A percentile compares a stretch with the other conserved stretches of the same genome.
phyloP scores from a whole-genome alignment of 2,113 vertebrate genomes.

The Zootoca vivipara region DNA sequence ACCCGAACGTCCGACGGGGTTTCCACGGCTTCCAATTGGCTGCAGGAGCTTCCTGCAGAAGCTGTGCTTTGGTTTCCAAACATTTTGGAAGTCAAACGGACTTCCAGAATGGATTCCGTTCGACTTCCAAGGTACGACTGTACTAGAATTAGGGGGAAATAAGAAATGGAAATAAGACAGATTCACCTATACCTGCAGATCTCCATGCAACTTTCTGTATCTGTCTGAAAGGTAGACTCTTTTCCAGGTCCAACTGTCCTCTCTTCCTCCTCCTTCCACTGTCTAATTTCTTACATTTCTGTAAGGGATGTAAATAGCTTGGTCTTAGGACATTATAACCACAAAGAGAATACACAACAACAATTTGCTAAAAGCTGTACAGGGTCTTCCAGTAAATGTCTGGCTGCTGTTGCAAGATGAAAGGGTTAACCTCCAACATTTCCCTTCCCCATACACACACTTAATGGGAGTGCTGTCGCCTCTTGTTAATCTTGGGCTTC shows the following conservation, averaged over 20 bases:
- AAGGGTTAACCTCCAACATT: neutral
- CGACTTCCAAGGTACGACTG: too few relatives aligned
- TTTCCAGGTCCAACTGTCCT: neutral
- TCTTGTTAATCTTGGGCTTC: constrained; percentile 7
- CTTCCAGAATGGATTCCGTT: too few relatives aligned
- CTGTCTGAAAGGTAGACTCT: neutral
- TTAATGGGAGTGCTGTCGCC: constrained; percentile 14
- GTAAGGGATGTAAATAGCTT: neutral
- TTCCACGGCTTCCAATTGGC: too few relatives aligned
- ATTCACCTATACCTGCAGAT: too few relatives aligned
- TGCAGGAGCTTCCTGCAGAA: too few relatives aligned
- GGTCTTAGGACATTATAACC: neutral
- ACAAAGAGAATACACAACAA: neutral
- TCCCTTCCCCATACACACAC: neutral
- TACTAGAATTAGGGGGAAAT: too few relatives aligned
- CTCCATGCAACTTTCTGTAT: too few relatives aligned
- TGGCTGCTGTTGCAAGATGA: constrained; percentile 4
- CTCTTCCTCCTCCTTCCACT: too few relatives aligned
- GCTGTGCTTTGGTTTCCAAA: too few relatives aligned
- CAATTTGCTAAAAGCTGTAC: neutral
- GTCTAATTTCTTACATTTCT: neutral
- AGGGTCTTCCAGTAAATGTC: neutral
- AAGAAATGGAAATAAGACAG: too few relatives aligned
- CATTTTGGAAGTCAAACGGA: too few relatives aligned
- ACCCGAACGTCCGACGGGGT: too few relatives aligned